Percentiles rank a stretch among this genome's conserved stretches.
Conservation (phyloP, 2,797 vertebrate species). For the Dendrocincla tyrannina region DNA sequence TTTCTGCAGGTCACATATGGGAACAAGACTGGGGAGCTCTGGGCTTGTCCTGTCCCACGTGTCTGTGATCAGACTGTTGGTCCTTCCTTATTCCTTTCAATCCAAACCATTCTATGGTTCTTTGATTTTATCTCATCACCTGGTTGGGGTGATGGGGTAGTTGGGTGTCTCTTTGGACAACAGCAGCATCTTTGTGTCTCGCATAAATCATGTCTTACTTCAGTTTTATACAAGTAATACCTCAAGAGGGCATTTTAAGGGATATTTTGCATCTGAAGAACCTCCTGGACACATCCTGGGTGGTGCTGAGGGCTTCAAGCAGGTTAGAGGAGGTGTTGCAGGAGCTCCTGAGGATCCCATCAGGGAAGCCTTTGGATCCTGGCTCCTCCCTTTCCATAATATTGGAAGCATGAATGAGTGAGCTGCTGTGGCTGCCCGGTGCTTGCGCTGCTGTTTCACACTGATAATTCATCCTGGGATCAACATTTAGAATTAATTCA, state of each 20-base stretch:
- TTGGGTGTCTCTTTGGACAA: neutral
- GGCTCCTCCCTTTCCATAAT: neutral
- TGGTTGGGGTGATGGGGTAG: neutral
- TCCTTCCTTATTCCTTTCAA: neutral
- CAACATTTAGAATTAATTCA: conserved; percentile 47
- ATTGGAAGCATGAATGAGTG: neutral
- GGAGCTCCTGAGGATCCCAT: neutral
- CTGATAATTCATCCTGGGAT: conserved; percentile 42
- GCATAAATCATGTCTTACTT: rapidly evolving
- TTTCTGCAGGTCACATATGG: neutral
- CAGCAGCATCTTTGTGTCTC: neutral
- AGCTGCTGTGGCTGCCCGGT: neutral
- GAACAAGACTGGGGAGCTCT: rapidly evolving
- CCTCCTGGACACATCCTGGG: rapidly evolving
- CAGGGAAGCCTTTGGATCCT: neutral
- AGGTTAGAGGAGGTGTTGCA: neutral
- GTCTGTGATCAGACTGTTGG: rapidly evolving
- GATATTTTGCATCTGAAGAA: neutral
- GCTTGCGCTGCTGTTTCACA: conserved; percentile 32
- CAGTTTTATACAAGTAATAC: neutral
- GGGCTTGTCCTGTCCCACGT: neutral
- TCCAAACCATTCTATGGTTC: neutral
- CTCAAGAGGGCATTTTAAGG: neutral
- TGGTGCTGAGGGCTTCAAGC: neutral
- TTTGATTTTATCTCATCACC: neutral